These are phyloP conservation scores for Trissoscelio sp. DNA, from an alignment of 2,888 invertebrate species.

Conservation along the genomic window DNA sequence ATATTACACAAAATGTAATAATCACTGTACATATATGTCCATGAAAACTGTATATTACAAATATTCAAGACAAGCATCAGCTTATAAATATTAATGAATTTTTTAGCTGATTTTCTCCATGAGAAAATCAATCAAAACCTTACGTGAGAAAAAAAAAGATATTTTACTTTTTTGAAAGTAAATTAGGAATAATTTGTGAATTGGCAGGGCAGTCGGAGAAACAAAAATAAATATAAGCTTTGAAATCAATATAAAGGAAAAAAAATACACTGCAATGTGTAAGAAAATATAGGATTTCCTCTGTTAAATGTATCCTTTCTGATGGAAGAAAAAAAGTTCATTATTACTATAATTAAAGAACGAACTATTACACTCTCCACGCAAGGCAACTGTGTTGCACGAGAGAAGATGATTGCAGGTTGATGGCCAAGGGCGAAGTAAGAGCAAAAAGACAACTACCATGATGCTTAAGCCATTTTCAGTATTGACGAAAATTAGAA, in stretches of 20 bases:
- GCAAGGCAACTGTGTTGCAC: slow-evolving; percentile 56
- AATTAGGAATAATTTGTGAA: slow-evolving; percentile 7
- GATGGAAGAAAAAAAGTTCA: slow-evolving; percentile 42
- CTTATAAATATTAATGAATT: too few species aligned
- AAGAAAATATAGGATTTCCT: slow-evolving; percentile 62
- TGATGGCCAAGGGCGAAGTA: slow-evolving; percentile 46
- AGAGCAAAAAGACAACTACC: slow-evolving; percentile 60
- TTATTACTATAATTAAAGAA: slow-evolving; percentile 65
- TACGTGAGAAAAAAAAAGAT: background rate
- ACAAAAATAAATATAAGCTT: slow-evolving; percentile 29
- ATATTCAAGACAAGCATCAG: too few species aligned
- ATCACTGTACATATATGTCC: too few species aligned
- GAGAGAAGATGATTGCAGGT: slow-evolving; percentile 52
- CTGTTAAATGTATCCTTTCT: slow-evolving; percentile 49
- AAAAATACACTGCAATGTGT: slow-evolving; percentile 48
- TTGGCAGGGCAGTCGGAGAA: slow-evolving; percentile 2
- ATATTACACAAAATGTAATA: too few species aligned
- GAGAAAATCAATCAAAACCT: too few species aligned
- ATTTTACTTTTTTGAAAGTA: background rate
- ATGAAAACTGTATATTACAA: too few species aligned
- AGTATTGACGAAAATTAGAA: slow-evolving; percentile 53
- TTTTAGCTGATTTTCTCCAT: too few species aligned
- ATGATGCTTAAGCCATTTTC: slow-evolving; percentile 52
- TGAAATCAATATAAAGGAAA: slow-evolving; percentile 36
- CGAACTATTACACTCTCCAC: slow-evolving; percentile 59